phyloP scores from a whole-genome alignment of 2,113 vertebrate genomes.

The Irena cyanogastra region DNA sequence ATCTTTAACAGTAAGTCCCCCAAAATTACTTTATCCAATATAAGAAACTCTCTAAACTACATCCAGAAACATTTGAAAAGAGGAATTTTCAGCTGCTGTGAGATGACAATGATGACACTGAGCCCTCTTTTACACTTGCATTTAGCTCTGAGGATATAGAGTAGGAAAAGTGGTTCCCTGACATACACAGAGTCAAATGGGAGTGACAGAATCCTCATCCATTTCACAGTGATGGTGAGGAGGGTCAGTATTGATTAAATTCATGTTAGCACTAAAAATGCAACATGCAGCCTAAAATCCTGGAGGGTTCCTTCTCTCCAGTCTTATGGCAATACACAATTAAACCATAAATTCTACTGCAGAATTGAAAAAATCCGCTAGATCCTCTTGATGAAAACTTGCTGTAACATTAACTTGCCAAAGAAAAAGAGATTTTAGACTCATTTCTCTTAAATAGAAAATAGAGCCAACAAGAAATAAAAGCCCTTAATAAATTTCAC shows the following conservation, averaged over 20 bases:
- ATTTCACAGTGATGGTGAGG: not conserved
- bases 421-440: conserved; percentile 4
- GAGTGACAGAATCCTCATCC: not conserved
- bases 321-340: not conserved
- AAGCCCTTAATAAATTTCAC: conserved; percentile 38
- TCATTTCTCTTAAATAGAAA: not conserved
- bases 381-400: conserved; percentile 2
- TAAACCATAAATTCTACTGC: not conserved
- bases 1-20: not conserved
- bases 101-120: not conserved
- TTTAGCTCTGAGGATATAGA: not conserved
- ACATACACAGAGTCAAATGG: not conserved
- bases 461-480: conserved; percentile 30
- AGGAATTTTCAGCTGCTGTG: not conserved
- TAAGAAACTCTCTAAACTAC: not conserved
- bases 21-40: not conserved
- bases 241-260: not conserved
- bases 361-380: conserved; percentile 11
- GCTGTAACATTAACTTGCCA: not conserved
- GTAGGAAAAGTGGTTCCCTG: not conserved
- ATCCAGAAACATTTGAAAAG: not conserved
- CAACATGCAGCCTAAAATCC: not conserved
- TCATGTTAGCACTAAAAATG: not conserved
- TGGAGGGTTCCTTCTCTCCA: not conserved
- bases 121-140: not conserved